Base-by-base conservation (phyloP, 2,113 vertebrate species). In the Progne subis region DNA sequence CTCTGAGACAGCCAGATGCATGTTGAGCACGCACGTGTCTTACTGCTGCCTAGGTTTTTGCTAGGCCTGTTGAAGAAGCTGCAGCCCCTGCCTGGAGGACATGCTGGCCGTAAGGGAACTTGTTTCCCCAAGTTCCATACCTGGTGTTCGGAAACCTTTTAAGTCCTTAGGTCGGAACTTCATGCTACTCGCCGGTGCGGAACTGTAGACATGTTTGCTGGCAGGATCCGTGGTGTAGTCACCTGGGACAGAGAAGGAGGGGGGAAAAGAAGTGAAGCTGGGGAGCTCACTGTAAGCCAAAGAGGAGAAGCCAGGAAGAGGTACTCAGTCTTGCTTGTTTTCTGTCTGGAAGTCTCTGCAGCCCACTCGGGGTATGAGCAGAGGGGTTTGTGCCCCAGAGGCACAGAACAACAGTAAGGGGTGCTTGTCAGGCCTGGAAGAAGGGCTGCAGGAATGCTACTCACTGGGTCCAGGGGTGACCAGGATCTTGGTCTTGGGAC, bases 131-230 rank as follows among this genome's bases (percentile, higher is more conserved):
- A 1, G 31, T 37, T 56, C 14, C 17, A 1, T 44, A 92, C 90
- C 90, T 76, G 83, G 83, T 0, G 70, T 32, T 18, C 4, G 56
- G 32, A 23, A 3, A 3, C 5, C 1, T 28, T 2, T 14, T 0
- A 11, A 0, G 5, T 18, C 23, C 44, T 57, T 76, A 29, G 11
- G 67, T 19, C 53, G 53, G 60, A 4, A 47, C 4, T 11, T 7
- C 74, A 67, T 31, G 46, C 24, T 9, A 4, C 7, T 46, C 2
- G 18, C 4, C 0, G 46, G 90, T 25, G 64, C 12, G 0, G 7
- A 11, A 1, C 5, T 3, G 49, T 8, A 82, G 37, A 69, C 0
- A 0, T 64, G 77, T n/a, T 9, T 82, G 12, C 19, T 5, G 3
- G 90, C 77, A 6, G 0, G 12, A 0, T 82, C 63, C 0, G 32